phyloP scores from a whole-genome alignment of 2,888 invertebrate genomes.

The Tortricodes alternella region DNA sequence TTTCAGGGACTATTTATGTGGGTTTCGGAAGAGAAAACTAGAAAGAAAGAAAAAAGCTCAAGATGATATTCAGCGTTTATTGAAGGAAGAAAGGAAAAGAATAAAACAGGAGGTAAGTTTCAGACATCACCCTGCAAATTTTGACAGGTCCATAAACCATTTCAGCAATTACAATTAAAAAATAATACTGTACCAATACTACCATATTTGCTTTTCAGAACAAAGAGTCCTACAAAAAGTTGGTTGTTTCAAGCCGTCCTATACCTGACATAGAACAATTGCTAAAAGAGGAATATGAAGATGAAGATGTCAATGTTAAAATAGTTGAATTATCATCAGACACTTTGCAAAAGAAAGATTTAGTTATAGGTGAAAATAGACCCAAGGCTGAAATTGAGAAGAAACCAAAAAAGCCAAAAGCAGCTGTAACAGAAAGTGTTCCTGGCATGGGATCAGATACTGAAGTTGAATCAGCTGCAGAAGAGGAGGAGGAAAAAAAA shows the following conservation, averaged over 20 bases:
- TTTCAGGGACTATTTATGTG: conserved; percentile 89
- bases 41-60: conserved; percentile 89
- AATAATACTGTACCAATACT: no score
- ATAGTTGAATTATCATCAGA: conserved; percentile 88
- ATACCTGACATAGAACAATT: conserved; percentile 87
- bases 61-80: conserved; percentile 85
- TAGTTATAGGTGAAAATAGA: conserved; percentile 88
- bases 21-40: conserved; percentile 91
- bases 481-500: conserved; percentile 53
- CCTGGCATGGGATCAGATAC: conserved; percentile 67
- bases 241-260: conserved; percentile 87
- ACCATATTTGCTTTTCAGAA: conserved; percentile 54
- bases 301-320: conserved; percentile 90
- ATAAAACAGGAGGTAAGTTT: conserved; percentile 87
- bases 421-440: conserved; percentile 45
- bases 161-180: no score
- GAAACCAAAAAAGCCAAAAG: conserved; percentile 40
- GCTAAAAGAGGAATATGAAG: conserved; percentile 87
- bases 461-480: conserved; percentile 48
- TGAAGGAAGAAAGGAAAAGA: conserved; percentile 89
- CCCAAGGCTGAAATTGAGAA: conserved; percentile 57
- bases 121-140: no score
- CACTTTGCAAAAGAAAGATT: conserved; percentile 86
- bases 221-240: conserved; percentile 88
- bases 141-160: no score